Evolutionary conservation across 2,888 invertebrate species (phyloP).

Genomic region (Orchesella flavescens): DNA sequence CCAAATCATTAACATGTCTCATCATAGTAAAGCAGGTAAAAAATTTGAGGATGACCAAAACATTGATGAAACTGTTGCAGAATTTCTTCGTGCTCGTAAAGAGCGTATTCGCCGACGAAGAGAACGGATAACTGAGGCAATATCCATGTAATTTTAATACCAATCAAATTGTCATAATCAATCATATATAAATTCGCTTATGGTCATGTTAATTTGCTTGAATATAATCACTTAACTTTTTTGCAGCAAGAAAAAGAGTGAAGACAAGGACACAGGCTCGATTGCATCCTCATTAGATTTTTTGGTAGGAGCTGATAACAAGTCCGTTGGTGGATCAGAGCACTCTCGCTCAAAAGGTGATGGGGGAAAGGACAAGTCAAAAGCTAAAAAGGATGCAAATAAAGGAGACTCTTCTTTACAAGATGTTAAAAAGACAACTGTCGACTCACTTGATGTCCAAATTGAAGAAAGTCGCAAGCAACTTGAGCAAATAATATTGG

Average conservation of each 20-base stretch:
- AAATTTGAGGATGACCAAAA: not conserved
- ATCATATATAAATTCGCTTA: not conserved
- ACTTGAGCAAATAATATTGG: constrained; percentile 68
- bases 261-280: constrained; percentile 28
- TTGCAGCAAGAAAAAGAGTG: constrained; percentile 16
- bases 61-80: constrained; percentile 38
- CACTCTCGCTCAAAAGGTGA: not conserved
- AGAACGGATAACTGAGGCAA: constrained; percentile 54
- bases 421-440: not conserved
- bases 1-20: not conserved
- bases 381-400: no score
- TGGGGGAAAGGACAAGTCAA: not conserved
- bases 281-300: constrained; percentile 49
- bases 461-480: constrained; percentile 68
- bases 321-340: not conserved
- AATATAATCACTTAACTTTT: no score
- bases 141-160: constrained; percentile 31
- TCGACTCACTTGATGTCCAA: constrained; percentile 56
- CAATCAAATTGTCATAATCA: not conserved
- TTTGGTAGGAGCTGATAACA: constrained; percentile 8
- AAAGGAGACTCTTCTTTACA: not conserved
- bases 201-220: no score
- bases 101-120: constrained; percentile 60
- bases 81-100: constrained; percentile 31
- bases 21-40: not conserved